These are phyloP conservation scores for Phorcus lineatus DNA, from an alignment of 2,888 invertebrate genomes.

Conservation along the genomic window DNA sequence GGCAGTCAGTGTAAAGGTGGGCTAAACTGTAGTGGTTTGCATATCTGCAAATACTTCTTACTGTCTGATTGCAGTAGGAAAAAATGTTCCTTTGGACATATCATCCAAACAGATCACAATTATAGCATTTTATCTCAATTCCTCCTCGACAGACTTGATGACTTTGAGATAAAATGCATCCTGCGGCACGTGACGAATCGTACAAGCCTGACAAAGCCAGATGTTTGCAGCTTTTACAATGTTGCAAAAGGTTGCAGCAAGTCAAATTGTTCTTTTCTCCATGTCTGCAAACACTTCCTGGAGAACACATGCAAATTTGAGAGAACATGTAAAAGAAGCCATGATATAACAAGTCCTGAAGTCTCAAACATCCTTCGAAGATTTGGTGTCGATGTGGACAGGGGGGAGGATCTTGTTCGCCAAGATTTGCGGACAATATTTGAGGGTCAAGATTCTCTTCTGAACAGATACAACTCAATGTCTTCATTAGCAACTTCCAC, in stretches of 20 bases:
- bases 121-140: background rate
- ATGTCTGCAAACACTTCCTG: slow-evolving; percentile 53
- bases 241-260: slow-evolving; percentile 45
- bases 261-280: slow-evolving; percentile 45
- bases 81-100: background rate
- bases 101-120: slow-evolving; percentile 6
- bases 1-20: background rate
- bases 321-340: slow-evolving; percentile 46
- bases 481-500: background rate
- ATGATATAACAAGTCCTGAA: slow-evolving; percentile 40
- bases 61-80: background rate
- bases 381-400: background rate
- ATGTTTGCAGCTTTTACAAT: slow-evolving; percentile 53
- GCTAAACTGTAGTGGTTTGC: background rate
- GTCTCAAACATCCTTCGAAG: slow-evolving; percentile 26
- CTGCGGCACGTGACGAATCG: background rate
- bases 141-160: background rate
- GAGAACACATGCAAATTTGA: slow-evolving; percentile 47
- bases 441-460: background rate
- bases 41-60: slow-evolving; percentile 18
- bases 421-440: background rate
- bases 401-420: background rate
- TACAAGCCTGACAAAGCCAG: slow-evolving; percentile 37
- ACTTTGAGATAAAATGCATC: background rate
- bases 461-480: background rate